phyloP scores from a whole-genome alignment of 1,140 invertebrate genomes.

The Pseudomyrmex gracilis region DNA sequence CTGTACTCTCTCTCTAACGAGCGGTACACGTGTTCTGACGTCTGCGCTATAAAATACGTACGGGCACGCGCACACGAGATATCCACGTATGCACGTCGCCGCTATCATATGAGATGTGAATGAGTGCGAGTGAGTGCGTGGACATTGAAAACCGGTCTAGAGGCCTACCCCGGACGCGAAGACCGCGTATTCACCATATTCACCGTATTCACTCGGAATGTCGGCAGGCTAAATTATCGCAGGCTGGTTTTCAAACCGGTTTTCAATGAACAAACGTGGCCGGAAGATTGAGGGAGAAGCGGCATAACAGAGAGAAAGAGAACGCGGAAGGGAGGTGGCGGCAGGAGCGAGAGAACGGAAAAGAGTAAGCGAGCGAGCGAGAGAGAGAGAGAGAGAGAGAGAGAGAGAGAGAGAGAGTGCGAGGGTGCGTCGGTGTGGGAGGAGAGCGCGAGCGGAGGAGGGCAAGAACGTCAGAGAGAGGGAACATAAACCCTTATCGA shows the following conservation, averaged over 20 bases:
- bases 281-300: slow-evolving; percentile 71
- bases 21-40: slow-evolving; percentile 80
- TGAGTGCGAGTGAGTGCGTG: slow-evolving; percentile 36
- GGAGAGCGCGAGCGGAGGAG: slow-evolving; percentile 35
- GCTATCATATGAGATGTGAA: slow-evolving; percentile 20
- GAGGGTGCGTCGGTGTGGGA: slow-evolving; percentile 26
- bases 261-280: slow-evolving; percentile 70
- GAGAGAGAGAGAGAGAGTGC: slow-evolving; percentile 60
- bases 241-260: slow-evolving; percentile 64
- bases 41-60: slow-evolving; percentile 77
- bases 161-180: slow-evolving; percentile 28
- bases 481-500: slow-evolving; percentile 82
- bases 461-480: slow-evolving; percentile 46
- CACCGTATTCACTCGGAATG: too few relatives aligned
- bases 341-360: slow-evolving; percentile 20
- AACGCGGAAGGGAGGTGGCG: slow-evolving; percentile 30
- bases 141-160: slow-evolving; percentile 8
- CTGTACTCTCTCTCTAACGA: slow-evolving; percentile 74
- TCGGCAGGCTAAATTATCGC: too few relatives aligned
- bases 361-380: slow-evolving; percentile 29
- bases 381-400: slow-evolving; percentile 40
- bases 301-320: slow-evolving; percentile 60
- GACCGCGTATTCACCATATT: slow-evolving; percentile 29
- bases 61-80: slow-evolving; percentile 44
- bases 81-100: neutral